Base-by-base conservation (phyloP, 2,113 vertebrate genomes). In the Lampris incognitus region DNA sequence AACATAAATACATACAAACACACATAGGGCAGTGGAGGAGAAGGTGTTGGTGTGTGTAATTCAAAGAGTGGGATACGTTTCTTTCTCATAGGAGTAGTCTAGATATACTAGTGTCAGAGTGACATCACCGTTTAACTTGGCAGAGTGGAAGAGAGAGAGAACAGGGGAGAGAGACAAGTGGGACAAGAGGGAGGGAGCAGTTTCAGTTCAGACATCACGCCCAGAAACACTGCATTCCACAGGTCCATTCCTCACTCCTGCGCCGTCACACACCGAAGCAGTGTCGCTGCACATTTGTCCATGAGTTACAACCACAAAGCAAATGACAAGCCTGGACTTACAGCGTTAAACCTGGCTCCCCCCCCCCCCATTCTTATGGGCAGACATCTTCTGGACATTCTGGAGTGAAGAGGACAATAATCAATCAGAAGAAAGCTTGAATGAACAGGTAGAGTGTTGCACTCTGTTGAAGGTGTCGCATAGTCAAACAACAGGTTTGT, bases 201-300 rank as follows among this genome's bases (percentile, higher is more conserved):
- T 4, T n/a, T 37, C 13, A 42, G 49, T 13, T 37, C 9, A 72
- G 9, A 9, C 71, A 67, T 54, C 24, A 2, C 52, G 75, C 56
- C 85, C 79, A 67, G 86, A 65, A 60, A 66, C 37, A 69, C 85
- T 36, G 66, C 87, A 92, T 92, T 92, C 89, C 89, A 48, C 59
- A 51, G 60, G 11, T 68, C 52, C 76, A 72, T 61, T 84, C 79
- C 71, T 82, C 74, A 1, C 81, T 71, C 58, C 49, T 66, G 13
- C 50, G 52, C 69, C 49, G 44, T 64, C 40, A 62, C 39, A 0
- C 1, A 1, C 69, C 66, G 57, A 39, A 59, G 7, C 57, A 59
- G 60, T 11, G 48, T 59, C 44, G 55, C 42, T 54, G 50, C 49
- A 49, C 39, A 49, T 55, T 9, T 44, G 38, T 67, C 37, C 64